Evolutionary conservation across 2,888 invertebrate genomes (phyloP), one percentile per base, ranked within the genome.

Genomic region (Cantharis lateralis): DNA sequence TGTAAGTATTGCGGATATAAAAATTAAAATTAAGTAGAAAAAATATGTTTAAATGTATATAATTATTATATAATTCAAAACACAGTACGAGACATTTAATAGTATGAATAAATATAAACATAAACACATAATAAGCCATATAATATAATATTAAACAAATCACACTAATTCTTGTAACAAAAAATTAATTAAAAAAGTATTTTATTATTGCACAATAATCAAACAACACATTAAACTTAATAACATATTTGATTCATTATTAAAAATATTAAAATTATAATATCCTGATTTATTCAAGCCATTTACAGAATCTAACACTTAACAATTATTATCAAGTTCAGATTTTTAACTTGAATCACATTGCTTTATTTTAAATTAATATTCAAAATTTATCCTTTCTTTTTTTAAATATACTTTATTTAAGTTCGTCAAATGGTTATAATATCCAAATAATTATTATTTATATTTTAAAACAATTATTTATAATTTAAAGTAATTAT

Each of bases 41-140:
- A 48, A 7, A 48, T 48, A 48, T 48, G 48, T 48, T 48, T 48
- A 48, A 48, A 48, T 48, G 48, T 48, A 48, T 48, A 48, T 48
- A 48, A 48, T 48, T 71, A 75, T 75, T 28, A 16, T 68, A 68
- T 71, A 71, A 71, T 75, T 71, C 62, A 72, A 76, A 75, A 76
- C 76, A 76, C 76, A 72, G 69, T 72, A 70, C 74, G 70, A 18
- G 69, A 70, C 76, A 77, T 77, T 62, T 66, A 73, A 68, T 73
- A 77, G 68, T 77, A 70, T 70, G 72, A 77, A 70, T 77, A 77
- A 74, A 70, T 76, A 72, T 32, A 68, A 76, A 71, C 66, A 70
- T 48, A 72, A 77, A 69, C 72, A 73, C 73, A 71, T 66, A 48
- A 69, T 70, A 74, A 70, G 15, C 20, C 15, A 16, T 48, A 48